Conservation (phyloP, 2,113 vertebrate species). For the Polypterus bichir region DNA sequence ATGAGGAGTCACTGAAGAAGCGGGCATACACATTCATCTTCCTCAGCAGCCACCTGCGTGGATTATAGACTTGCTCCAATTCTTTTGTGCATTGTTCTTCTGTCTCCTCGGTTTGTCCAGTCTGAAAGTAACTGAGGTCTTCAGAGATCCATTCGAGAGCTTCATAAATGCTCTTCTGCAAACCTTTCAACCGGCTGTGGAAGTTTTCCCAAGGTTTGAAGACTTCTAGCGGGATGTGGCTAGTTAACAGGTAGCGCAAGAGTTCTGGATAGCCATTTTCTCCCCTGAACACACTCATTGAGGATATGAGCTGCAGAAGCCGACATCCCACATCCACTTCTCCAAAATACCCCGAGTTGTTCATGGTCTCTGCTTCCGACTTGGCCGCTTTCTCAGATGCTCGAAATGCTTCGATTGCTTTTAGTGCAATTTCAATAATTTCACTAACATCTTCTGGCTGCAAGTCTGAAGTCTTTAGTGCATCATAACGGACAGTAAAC, state of each 20-base stretch:
- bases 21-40: conserved; percentile 32
- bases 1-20: conserved; percentile 29
- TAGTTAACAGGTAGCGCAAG: conserved; percentile 40
- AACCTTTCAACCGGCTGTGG: conserved; percentile 36
- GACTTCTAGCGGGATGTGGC: conserved; percentile 40
- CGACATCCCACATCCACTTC: conserved; percentile 52
- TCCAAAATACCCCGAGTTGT: conserved; percentile 42
- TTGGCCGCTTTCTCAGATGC: conserved; percentile 36
- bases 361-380: conserved; percentile 31
- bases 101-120: conserved; percentile 32
- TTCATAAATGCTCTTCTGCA: conserved; percentile 30
- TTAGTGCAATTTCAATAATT: conserved; percentile 37
- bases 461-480: conserved; percentile 13
- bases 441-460: conserved; percentile 8
- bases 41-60: conserved; percentile 35
- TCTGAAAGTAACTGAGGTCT: conserved; percentile 48
- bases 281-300: conserved; percentile 25
- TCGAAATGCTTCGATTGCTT: conserved; percentile 43
- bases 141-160: conserved; percentile 55
- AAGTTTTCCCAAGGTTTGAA: conserved; percentile 32
- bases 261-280: conserved; percentile 26
- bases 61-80: conserved; percentile 36
- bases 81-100: conserved; percentile 19
- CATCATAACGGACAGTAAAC: conserved; percentile 37
- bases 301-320: conserved; percentile 39